A percentile compares a stretch with the other conserved stretches of the same genome.
These are phyloP conservation scores for Zele albiditarsus DNA, from an alignment of 2,888 invertebrate genomes.

Conservation along the genomic window DNA sequence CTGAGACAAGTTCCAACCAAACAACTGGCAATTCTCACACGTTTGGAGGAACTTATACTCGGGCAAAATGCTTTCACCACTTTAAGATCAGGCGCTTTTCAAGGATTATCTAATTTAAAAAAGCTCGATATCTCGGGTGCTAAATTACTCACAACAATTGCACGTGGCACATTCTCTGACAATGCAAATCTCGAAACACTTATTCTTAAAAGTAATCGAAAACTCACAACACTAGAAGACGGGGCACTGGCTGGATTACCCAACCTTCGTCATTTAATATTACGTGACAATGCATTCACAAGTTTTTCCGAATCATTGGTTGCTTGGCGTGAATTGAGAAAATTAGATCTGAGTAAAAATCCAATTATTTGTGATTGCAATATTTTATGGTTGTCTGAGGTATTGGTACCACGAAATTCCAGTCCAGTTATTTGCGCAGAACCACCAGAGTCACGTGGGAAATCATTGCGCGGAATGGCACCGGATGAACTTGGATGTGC, in stretches of 20 bases:
- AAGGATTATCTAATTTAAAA: conserved; percentile 84
- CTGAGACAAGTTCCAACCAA: conserved; percentile 83
- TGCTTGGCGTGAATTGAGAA: conserved; percentile 84
- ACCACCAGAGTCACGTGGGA: conserved; percentile 83
- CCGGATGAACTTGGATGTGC: conserved; percentile 88
- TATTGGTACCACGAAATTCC: conserved; percentile 81
- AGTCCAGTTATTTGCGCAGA: conserved; percentile 82
- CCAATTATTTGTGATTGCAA: conserved; percentile 88
- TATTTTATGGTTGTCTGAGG: conserved; percentile 84
- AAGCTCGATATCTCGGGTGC: conserved; percentile 87
- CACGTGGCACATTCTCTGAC: conserved; percentile 85
- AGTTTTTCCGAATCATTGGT: conserved; percentile 86
- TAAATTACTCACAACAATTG: conserved; percentile 81
- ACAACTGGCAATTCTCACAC: conserved; percentile 81
- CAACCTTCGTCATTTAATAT: conserved; percentile 83
- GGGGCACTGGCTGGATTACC: conserved; percentile 86
- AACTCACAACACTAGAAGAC: conserved; percentile 82
- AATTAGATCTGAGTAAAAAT: conserved; percentile 87
- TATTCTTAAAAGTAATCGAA: conserved; percentile 85
- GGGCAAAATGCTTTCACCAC: conserved; percentile 87
- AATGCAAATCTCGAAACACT: conserved; percentile 88
- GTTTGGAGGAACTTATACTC: conserved; percentile 86
- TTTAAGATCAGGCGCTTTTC: conserved; percentile 83
- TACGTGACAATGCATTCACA: conserved; percentile 86
- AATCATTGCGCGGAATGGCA: conserved; percentile 77